Conservation (phyloP, 1,140 invertebrate species). For the Linepithema humile region DNA sequence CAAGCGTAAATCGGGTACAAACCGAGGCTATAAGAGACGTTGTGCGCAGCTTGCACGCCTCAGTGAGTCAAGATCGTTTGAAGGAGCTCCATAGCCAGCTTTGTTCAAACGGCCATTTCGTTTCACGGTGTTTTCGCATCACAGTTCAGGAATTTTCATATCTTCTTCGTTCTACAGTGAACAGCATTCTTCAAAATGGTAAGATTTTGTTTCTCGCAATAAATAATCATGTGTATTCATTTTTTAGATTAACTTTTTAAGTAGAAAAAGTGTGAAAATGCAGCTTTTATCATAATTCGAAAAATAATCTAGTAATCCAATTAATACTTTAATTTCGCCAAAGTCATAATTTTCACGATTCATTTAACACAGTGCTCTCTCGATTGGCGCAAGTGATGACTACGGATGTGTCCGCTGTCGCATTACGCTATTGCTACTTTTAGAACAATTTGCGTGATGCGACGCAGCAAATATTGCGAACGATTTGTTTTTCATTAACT, state of each 20-base stretch:
- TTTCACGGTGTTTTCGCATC: not conserved
- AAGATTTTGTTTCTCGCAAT: too few species aligned
- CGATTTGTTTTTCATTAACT: not conserved
- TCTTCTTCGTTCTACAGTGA: not conserved
- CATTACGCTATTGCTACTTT: constrained; percentile 18
- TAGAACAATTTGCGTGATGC: not conserved
- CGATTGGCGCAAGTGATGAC: not conserved
- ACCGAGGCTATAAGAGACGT: constrained; percentile 61
- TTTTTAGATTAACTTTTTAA: too few species aligned
- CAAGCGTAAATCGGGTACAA: constrained; percentile 32
- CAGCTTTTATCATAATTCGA: too few species aligned
- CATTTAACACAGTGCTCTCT: not conserved
- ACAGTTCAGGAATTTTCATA: not conserved
- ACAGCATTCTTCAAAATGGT: not conserved
- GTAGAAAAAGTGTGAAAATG: too few species aligned
- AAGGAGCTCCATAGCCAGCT: constrained; percentile 56
- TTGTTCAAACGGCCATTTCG: constrained; percentile 39
- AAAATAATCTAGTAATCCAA: too few species aligned
- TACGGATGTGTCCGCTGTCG: not conserved
- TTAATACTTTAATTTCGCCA: not conserved
- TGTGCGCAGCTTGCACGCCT: constrained; percentile 8
- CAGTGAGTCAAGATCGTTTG: constrained; percentile 61
- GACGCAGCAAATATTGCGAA: not conserved
- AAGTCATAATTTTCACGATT: not conserved
- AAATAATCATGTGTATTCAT: too few species aligned